phyloP scores from a whole-genome alignment of 2,797 vertebrate genomes.

The Hydrocynus forskahlii region DNA sequence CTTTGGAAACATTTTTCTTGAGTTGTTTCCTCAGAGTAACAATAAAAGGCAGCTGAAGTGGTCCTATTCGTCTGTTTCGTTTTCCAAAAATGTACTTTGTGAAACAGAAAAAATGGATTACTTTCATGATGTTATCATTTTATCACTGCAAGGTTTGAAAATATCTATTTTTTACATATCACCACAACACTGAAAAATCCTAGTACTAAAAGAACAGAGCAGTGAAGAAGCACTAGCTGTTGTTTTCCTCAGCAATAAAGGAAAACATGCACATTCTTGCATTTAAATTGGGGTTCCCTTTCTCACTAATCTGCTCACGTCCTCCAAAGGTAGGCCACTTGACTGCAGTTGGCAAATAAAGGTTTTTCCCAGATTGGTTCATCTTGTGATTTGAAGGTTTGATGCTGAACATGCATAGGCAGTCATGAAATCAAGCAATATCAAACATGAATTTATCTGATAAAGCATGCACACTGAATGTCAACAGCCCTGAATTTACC shows the following conservation, averaged over 20 bases:
- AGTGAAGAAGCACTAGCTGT: too few relatives aligned
- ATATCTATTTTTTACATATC: too few relatives aligned
- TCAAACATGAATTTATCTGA: conserved; percentile 17
- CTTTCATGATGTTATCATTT: too few relatives aligned
- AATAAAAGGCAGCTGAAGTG: too few relatives aligned
- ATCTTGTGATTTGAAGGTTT: background rate
- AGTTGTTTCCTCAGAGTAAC: too few relatives aligned
- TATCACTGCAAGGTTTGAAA: too few relatives aligned
- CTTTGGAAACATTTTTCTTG: too few relatives aligned
- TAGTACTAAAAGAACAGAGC: too few relatives aligned
- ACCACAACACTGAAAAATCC: too few relatives aligned
- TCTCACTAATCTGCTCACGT: background rate
- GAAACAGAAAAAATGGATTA: too few relatives aligned
- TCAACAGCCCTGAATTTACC: conserved; percentile 2
- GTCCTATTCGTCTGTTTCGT: too few relatives aligned
- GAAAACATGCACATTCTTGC: background rate
- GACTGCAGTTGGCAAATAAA: background rate
- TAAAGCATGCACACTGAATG: background rate
- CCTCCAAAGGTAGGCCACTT: background rate
- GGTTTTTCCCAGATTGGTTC: conserved; percentile 2
- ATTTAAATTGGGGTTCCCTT: background rate
- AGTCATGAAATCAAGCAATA: conserved; percentile 11
- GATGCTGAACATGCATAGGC: conserved; percentile 23
- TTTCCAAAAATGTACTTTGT: too few relatives aligned
- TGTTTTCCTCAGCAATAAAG: background rate